These are phyloP conservation scores for Galaxias olidus DNA, from an alignment of 2,797 vertebrate genomes.

Conservation along the genomic window DNA sequence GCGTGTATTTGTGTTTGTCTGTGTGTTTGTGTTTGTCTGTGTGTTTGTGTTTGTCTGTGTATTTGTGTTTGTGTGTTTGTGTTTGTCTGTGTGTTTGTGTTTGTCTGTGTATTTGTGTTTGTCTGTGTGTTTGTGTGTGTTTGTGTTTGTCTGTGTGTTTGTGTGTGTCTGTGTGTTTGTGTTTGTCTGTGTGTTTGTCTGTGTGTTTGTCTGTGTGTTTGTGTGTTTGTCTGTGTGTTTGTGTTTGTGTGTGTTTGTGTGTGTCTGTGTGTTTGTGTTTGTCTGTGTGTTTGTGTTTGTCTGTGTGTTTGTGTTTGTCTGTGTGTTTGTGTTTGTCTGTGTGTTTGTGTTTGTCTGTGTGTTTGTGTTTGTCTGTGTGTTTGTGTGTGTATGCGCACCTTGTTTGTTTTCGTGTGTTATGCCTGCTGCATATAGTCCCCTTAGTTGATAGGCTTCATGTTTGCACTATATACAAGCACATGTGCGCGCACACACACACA, in stretches of 20 bases:
- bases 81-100: not conserved
- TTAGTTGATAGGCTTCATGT: constrained; percentile 8
- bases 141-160: too few species aligned
- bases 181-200: too few species aligned
- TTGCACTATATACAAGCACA: too few species aligned
- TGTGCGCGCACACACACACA: constrained; percentile 6
- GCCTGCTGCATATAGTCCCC: constrained; percentile 8
- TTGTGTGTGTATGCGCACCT: not conserved
- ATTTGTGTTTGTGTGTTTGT: not conserved
- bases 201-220: too few species aligned
- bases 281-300: not conserved
- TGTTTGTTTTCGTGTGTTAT: too few species aligned
- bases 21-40: not conserved
- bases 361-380: constrained; percentile 1
- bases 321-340: constrained; percentile 8
- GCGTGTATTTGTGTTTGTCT: not conserved
- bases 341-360: constrained; percentile 7
- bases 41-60: not conserved
- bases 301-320: not conserved
- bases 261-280: not conserved
- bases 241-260: not conserved
- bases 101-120: not conserved
- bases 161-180: not conserved
- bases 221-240: not conserved
- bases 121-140: not conserved